phyloP scores from a whole-genome alignment of 1,140 invertebrate genomes.

The Conus betulinus region DNA sequence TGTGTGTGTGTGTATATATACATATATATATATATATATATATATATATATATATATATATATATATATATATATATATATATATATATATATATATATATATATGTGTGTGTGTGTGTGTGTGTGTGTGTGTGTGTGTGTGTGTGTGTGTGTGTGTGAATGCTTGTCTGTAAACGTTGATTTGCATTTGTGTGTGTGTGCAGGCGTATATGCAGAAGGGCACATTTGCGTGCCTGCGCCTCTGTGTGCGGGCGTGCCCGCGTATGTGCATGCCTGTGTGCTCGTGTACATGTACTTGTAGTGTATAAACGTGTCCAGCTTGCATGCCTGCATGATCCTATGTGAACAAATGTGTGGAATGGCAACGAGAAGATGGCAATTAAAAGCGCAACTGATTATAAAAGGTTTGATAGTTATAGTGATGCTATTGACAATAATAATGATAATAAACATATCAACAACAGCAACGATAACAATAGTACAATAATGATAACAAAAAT shows the following conservation, averaged over 20 bases:
- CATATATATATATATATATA: no score
- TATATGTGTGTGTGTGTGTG: no score
- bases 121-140: no score
- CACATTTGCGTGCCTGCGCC: neutral
- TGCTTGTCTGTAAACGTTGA: neutral
- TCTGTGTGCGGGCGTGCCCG: neutral
- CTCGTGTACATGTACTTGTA: neutral
- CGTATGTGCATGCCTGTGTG: neutral
- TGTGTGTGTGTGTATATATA: no score
- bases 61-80: no score
- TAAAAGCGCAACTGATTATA: neutral
- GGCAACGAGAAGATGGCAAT: no score
- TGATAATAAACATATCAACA: neutral
- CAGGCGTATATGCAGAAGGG: neutral
- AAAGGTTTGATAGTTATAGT: neutral
- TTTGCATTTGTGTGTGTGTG: constrained; percentile 9
- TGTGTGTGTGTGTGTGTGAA: no score
- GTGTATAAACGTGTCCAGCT: no score
- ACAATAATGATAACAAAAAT: neutral
- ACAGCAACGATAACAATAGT: neutral
- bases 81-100: no score
- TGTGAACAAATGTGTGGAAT: neutral
- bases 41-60: no score
- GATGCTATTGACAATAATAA: neutral
- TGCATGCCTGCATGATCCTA: neutral